Base-by-base conservation (phyloP, 1,140 invertebrate genomes). In the Drosophila kohkoa region DNA sequence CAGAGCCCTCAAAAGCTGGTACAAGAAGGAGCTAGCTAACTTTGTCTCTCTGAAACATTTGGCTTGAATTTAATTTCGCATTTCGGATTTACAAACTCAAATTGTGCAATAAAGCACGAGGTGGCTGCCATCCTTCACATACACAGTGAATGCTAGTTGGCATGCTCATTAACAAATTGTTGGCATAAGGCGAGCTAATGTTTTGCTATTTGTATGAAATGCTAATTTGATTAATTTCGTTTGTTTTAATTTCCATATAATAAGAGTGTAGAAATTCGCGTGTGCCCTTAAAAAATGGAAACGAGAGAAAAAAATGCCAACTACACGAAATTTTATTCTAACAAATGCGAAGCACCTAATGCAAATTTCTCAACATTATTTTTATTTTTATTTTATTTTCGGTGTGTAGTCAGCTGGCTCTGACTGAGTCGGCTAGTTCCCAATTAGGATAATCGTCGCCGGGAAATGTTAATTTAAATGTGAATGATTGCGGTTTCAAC, bases 391-490 rank as follows among this genome's bases (percentile, higher is more conserved):
- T 15, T 15, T 69, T 46, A 15, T 16, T 46, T 64, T 28, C 62
- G 20, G 54, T 38, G 58, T 46, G 30, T 49, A 46, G 48, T 54
- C 28, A 60, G 63, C 35, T 45, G 64, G 38, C 64, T 54, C 5
- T 43, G 54, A 55, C 52, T 67, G n/a, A 59, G 54, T 65, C 48
- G 16, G 64, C 75, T 74, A 66, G 71, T 82, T 83, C 77, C 64
- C 79, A 91, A 89, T 91, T 90, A 88, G 81, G 81, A 91, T 91
- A 91, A 91, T 91, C 90, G 82, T 59, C 66, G 75, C 58, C 73
- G 89, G 90, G 90, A 91, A 91, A 91, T 91, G 90, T 91, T 91
- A 90, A 91, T 91, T 91, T 91, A 91, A 91, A 90, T 88, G 77
- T 88, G 86, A 91, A 81, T 82, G 86, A 91, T 91, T 90, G 83